Evolutionary conservation across 2,797 vertebrate species (phyloP), one percentile per base, ranked within the genome.

Genomic region (Hafferia zeledoni): DNA sequence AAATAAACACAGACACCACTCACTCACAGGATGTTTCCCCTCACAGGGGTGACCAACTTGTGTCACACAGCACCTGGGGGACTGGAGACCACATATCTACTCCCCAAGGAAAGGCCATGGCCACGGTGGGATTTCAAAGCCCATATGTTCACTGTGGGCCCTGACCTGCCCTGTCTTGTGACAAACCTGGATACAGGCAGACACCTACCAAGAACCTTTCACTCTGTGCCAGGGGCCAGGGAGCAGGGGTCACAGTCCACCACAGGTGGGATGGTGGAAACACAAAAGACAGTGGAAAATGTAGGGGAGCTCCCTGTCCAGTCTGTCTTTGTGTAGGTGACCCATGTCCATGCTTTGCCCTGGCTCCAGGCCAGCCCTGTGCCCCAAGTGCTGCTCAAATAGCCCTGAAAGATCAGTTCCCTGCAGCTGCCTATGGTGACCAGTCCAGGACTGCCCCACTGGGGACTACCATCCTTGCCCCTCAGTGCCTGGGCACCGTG

Each of bases 241-340:
- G 16, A 17, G 2, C 2, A 18, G 22, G 5, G 8, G 8, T n/a
- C 63, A 22, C 9, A 46, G 67, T 28, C 35, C 74, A 39, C 7
- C 25, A 27, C 11, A 39, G 23, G 7, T 5, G 17, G 25, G 25
- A 24, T 0, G 0, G 28, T 39, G 60, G 39, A 30, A 33, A 30
- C 2, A 0, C 2, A 19, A 37, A 11, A 52, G 47, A 19, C 18
- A n/a, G 49, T 5, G 2, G 31, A 24, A 71, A 43, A 30, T 69
- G 43, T 15, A 49, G 33, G 11, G 57, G 31, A 41, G 25, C 20
- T 64, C 19, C 13, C 14, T 4, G 15, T 15, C 15, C 2, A 1
- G 17, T 5, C 33, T 83, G 57, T 30, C 28, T 33, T 23, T 52
- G 56, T 11, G 10, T 20, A 22, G 13, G 7, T 78, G 56, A 9